Base-by-base conservation (phyloP, 1,140 invertebrate genomes). In the Lordiphosa stackelbergi region DNA sequence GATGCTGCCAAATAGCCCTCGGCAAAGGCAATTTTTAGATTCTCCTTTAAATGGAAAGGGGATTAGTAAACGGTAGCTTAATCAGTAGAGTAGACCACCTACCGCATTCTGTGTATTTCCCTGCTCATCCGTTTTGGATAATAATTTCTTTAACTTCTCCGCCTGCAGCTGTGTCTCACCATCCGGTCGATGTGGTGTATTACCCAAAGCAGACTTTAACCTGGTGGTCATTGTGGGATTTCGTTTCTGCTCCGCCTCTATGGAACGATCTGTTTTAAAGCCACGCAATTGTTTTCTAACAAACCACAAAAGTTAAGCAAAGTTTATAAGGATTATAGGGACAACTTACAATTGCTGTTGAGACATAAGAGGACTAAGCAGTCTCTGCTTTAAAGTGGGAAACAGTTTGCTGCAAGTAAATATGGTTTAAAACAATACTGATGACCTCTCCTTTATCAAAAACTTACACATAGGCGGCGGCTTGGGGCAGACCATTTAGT, bases 21-120 rank as follows among this genome's bases (percentile, higher is more conserved):
- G 43, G 95, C 95, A 89, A 97, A 97, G 0, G 95, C 95, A 62
- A 95, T 90, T 89, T 95, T 96, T 10, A 96, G 88, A 69, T 91
- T 92, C 70, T 94, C 91, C 65, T 93, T 42, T 1, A 66, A 66
- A 5, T 4, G 0, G 42, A 56, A 52, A n/a, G 19, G 0, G 13
- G 16, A 6, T 24, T 9, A 8, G 2, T 5, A 7, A 36, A 16
- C 13, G 7, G 19, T 37, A 1, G 13, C 4, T 2, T n/a, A 6
- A 5, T 5, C 22, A 1, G 24, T 4, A n/a, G n/a, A n/a, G n/a
- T n/a, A n/a, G n/a, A n/a, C n/a, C 22, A 24, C 31, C 1, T 48
- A 83, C 85, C 41, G 60, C 60, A 66, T 63, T 70, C 19, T 85
- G 66, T 9, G 31, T 45, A 13, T 40, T 62, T 16, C 75, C 79